Conservation (phyloP, 1,140 invertebrate genomes). For the Philotrypesis tridentata region DNA sequence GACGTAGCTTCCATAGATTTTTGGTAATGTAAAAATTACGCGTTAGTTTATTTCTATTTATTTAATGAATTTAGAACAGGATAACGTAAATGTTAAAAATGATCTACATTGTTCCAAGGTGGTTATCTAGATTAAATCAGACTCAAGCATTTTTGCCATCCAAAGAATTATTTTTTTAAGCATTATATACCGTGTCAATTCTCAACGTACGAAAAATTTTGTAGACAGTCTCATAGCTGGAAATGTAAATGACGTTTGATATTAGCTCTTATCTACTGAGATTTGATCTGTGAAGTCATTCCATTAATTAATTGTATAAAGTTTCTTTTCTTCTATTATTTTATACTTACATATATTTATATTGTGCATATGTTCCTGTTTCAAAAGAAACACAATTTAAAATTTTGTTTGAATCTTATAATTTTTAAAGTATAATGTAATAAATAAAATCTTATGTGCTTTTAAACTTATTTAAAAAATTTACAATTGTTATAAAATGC, state of each 20-base stretch:
- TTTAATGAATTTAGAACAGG: conserved; percentile 28
- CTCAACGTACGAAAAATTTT: conserved; percentile 38
- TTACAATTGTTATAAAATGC: conserved; percentile 26
- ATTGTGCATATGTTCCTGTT: background rate
- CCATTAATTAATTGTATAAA: conserved; percentile 43
- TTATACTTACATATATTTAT: conserved; percentile 30
- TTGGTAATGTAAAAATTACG: conserved; percentile 20
- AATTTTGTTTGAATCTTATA: conserved; percentile 3
- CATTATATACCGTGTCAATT: conserved; percentile 48
- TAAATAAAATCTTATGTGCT: background rate
- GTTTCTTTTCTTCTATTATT: conserved; percentile 44
- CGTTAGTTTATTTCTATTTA: conserved; percentile 45
- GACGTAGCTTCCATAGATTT: conserved; percentile 36
- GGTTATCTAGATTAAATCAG: conserved; percentile 43
- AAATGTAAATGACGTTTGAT: conserved; percentile 46
- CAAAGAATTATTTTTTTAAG: conserved; percentile 50
- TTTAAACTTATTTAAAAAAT: conserved; percentile 14
- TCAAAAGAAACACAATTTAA: background rate
- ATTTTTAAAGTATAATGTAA: background rate
- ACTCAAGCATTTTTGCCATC: conserved; percentile 48
- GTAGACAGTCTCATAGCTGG: conserved; percentile 40
- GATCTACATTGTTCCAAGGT: conserved; percentile 19
- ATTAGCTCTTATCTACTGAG: conserved; percentile 37
- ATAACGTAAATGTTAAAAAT: conserved; percentile 34
- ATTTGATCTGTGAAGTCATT: conserved; percentile 43